Conservation (phyloP, 2,113 vertebrate genomes). For the Uropsilus gracilis region DNA sequence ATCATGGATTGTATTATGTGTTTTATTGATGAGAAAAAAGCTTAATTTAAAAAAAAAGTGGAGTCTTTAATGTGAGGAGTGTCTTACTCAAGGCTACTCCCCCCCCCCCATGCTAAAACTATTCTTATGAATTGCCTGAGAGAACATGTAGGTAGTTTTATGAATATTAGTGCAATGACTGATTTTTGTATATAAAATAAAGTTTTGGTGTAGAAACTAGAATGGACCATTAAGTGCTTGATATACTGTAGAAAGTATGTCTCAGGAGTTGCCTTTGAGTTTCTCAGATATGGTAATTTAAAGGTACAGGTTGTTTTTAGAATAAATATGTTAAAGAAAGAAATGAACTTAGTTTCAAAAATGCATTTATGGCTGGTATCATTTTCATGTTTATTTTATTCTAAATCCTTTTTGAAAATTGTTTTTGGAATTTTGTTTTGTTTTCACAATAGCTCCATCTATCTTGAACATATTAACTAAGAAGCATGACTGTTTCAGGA, state of each 20-base stretch:
- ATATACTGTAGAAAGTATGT: not conserved
- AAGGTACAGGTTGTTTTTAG: not conserved
- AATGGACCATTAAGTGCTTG: not conserved
- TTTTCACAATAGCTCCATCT: too few relatives aligned
- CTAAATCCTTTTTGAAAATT: too few relatives aligned
- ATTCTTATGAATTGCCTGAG: not conserved
- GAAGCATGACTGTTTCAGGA: not conserved
- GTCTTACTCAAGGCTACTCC: not conserved
- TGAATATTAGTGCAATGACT: not conserved
- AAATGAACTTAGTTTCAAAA: not conserved
- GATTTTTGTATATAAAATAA: not conserved
- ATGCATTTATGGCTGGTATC: too few relatives aligned
- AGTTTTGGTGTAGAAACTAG: not conserved
- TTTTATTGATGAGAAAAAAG: not conserved
- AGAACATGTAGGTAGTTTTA: not conserved
- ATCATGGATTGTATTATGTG: not conserved
- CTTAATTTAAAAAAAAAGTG: too few relatives aligned
- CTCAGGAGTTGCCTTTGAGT: not conserved
- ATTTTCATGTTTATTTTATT: too few relatives aligned
- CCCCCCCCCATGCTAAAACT: not conserved
- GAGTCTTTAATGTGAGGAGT: not conserved
- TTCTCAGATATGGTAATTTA: not conserved
- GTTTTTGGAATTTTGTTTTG: too few relatives aligned
- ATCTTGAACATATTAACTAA: too few relatives aligned
- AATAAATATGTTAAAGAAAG: not conserved